phyloP scores from a whole-genome alignment of 2,888 invertebrate species.

The Lacanobia oleracea region DNA sequence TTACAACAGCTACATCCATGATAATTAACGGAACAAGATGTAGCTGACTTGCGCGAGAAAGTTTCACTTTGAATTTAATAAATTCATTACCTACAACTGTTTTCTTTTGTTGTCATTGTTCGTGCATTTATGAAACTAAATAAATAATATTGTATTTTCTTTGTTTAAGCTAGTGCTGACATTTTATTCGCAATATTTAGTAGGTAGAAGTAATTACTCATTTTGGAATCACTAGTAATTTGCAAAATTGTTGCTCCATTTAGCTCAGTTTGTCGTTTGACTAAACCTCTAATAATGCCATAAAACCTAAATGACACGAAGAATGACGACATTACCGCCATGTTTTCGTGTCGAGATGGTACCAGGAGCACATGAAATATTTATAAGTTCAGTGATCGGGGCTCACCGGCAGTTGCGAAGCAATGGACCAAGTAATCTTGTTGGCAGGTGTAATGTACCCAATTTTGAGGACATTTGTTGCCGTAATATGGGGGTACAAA shows the following conservation, averaged over 20 bases:
- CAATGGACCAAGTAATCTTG: conserved; percentile 44
- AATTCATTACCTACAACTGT: conserved; percentile 24
- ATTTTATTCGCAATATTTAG: not conserved
- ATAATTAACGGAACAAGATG: conserved; percentile 33
- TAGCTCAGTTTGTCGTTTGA: conserved; percentile 10
- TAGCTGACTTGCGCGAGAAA: conserved; percentile 15
- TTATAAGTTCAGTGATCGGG: conserved; percentile 58
- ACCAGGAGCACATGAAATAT: conserved; percentile 53
- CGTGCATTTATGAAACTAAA: conserved; percentile 28
- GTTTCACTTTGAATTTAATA: conserved; percentile 45
- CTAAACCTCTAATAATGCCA: conserved; percentile 35
- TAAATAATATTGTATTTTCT: conserved; percentile 24
- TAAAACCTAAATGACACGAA: conserved; percentile 37
- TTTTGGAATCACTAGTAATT: conserved; percentile 10
- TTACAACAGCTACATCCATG: conserved; percentile 6
- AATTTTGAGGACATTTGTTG: conserved; percentile 29
- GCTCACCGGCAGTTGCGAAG: conserved; percentile 28
- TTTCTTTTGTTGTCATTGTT: conserved; percentile 27
- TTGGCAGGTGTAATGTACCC: conserved; percentile 40
- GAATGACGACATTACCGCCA: conserved; percentile 23
- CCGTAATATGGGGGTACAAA: conserved; percentile 13
- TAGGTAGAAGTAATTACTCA: not conserved
- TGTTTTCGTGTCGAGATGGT: conserved; percentile 26
- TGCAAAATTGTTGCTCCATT: conserved; percentile 7
- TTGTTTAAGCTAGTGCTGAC: not conserved